A percentile compares a stretch with the other conserved stretches of the same genome.
phyloP scores from a whole-genome alignment of 2,113 vertebrate genomes.

The Boleophthalmus pectinirostris region DNA sequence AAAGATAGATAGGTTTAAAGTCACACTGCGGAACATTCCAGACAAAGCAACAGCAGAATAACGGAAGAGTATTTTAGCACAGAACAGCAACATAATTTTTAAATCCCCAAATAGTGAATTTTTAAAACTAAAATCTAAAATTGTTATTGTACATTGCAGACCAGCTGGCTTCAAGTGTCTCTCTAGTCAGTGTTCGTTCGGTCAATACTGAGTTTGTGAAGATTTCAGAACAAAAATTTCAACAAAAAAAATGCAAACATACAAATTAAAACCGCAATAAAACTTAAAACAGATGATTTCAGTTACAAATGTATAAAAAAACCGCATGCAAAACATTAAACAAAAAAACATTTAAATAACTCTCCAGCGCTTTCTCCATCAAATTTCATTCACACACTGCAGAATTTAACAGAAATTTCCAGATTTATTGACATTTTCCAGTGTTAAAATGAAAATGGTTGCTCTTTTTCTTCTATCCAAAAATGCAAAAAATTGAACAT shows the following conservation, averaged over 20 bases:
- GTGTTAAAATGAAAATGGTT: not conserved
- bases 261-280: constrained; percentile 34
- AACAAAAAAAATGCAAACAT: not conserved
- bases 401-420: not conserved
- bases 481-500: not conserved
- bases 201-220: not conserved
- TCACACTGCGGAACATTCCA: no score
- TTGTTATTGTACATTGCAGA: constrained; percentile 58
- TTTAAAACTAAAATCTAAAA: constrained; percentile 17
- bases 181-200: not conserved
- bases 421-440: not conserved
- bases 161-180: constrained; percentile 61
- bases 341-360: not conserved
- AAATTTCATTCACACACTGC: not conserved
- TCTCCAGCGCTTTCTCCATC: not conserved
- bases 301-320: constrained; percentile 5
- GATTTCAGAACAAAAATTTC: no score
- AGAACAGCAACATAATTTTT: no score
- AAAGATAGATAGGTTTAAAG: no score
- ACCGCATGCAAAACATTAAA: not conserved
- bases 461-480: no score
- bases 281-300: constrained; percentile 33
- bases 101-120: not conserved
- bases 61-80: no score
- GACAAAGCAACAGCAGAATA: no score